Base-by-base conservation (phyloP, 2,797 vertebrate genomes). In the Platalea minor region DNA sequence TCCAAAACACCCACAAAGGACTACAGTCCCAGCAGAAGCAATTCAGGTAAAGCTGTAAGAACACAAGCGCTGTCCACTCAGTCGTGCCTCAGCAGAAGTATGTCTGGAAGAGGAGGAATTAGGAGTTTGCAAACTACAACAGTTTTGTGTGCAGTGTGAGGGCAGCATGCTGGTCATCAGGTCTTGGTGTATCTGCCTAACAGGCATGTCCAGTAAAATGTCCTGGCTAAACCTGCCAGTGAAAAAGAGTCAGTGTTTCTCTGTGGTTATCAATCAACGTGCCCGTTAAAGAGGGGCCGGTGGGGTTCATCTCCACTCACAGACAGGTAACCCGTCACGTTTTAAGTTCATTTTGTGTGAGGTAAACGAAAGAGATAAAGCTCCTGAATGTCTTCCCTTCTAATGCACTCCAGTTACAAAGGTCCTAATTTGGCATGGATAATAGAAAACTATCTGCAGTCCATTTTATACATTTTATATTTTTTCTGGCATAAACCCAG, bases 1-100 rank as follows among this genome's bases (percentile, higher is more conserved):
- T 90, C 91, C 51, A 35, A 72, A 89, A 59, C 57, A 63, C 29
- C 13, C 65, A 97, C 95, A 96, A 97, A 95, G 94, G 78, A 26
- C 93, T 92, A 91, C 80, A 96, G 95, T 95, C 78, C 80, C 78
- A 82, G 50, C 46, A 19, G 5, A 41, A 68, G 65, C n/a, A 72
- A 21, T 33, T 74, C 74, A 80, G 80, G 60, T 93, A 57, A 77
- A 72, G 60, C 50, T 51, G 54, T 80, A 81, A 80, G 60, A 89
- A 85, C 35, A 1, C 17, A 28, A 46, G 31, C 60, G 15, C 57
- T 61, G 57, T 39, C 25, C 35, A 9, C 23, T 91, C 29, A 59
- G 39, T 35, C 3, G 0, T 72, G 46, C 39, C 33, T 45, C 80
- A 69, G 88, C 65, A 63, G 54, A 10, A 86, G 17, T 26, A 33